Conservation (phyloP, 2,113 vertebrate species). For the Heptranchias perlo region DNA sequence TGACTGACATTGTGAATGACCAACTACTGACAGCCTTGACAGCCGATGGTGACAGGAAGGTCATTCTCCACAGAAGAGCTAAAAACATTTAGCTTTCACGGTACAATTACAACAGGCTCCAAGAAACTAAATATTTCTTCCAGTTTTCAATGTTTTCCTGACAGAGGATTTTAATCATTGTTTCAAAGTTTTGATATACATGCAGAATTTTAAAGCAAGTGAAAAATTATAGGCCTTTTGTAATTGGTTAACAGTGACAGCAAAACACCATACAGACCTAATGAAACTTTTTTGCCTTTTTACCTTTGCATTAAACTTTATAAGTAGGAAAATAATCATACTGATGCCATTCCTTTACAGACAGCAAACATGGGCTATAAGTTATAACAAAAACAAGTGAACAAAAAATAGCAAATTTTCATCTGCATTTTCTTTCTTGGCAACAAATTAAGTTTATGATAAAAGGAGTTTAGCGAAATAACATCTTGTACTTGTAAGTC, state of each 20-base stretch:
- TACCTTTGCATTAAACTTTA: neutral
- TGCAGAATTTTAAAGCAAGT: neutral
- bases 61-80: conserved; percentile 1
- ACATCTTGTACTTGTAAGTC: neutral
- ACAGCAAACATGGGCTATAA: neutral
- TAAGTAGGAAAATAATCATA: neutral
- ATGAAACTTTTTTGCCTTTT: neutral
- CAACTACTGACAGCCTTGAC: conserved; percentile 35
- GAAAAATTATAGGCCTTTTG: neutral
- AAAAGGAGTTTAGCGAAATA: too few species aligned
- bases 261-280: neutral
- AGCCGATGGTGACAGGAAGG: conserved; percentile 6
- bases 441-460: too few species aligned
- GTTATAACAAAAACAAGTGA: neutral
- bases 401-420: neutral
- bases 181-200: neutral
- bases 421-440: too few species aligned
- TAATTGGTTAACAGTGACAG: neutral
- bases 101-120: neutral
- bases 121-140: neutral
- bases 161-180: neutral
- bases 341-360: neutral
- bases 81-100: neutral
- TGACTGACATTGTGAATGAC: conserved; percentile 33
- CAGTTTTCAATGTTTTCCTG: neutral